Evolutionary conservation across 2,888 invertebrate genomes (phyloP).

Genomic region (Steinernema carpocapsae): DNA sequence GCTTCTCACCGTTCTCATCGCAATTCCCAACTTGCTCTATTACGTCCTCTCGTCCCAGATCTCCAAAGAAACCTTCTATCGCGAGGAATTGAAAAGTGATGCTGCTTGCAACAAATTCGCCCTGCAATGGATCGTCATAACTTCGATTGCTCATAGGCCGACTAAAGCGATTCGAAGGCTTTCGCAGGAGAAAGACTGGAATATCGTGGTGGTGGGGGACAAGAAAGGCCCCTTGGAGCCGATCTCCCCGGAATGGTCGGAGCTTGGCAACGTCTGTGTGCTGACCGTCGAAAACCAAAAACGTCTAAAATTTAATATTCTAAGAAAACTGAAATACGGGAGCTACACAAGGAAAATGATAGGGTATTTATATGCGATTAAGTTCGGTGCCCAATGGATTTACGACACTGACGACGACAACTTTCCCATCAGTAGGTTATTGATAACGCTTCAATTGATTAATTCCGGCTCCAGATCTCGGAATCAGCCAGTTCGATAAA

Average conservation of each 20-base stretch:
- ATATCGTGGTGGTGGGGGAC: constrained; percentile 13
- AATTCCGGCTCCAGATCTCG: not conserved
- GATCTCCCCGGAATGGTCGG: not conserved
- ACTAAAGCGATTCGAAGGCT: constrained; percentile 4
- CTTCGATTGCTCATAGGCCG: not conserved
- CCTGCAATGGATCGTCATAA: constrained; percentile 17
- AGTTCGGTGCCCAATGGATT: constrained; percentile 8
- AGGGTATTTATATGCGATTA: constrained; percentile 4
- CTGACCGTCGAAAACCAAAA: constrained; percentile 3
- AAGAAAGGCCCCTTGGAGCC: constrained; percentile 19
- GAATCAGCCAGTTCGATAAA: not conserved
- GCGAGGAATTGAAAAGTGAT: not conserved
- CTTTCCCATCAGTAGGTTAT: constrained; percentile 4
- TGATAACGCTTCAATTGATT: not conserved
- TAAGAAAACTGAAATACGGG: not conserved
- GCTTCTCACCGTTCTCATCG: not conserved
- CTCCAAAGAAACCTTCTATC: not conserved
- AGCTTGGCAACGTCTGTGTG: constrained; percentile 9
- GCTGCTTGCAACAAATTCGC: not conserved
- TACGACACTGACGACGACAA: constrained; percentile 32
- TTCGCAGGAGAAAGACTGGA: not conserved
- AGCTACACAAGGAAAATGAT: constrained; percentile 30
- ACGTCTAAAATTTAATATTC: not conserved
- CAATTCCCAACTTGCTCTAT: constrained; percentile 16
- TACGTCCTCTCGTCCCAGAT: not conserved